These are phyloP conservation scores for Agrypnia vestita DNA, from an alignment of 1,140 invertebrate species.

Conservation along the genomic window DNA sequence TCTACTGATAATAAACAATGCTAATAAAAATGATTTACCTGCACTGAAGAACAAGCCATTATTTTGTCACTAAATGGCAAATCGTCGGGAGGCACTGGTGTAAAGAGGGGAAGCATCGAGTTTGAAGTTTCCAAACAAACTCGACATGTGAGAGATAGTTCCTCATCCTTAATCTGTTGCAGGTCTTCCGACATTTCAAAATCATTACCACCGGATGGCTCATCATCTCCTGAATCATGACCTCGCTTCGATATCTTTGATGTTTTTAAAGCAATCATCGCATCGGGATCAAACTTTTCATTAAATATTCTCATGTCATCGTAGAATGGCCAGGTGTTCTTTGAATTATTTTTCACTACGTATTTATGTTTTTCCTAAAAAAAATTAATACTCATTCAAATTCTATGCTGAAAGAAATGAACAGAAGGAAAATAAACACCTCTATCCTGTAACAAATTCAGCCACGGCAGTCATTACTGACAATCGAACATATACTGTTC, in stretches of 20 bases:
- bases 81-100: not conserved
- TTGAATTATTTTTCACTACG: constrained; percentile 30
- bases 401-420: too few species aligned
- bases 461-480: too few species aligned
- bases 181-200: constrained; percentile 10
- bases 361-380: constrained; percentile 55
- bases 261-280: constrained; percentile 32
- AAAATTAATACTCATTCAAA: too few species aligned
- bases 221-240: constrained; percentile 7
- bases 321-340: constrained; percentile 66
- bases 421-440: too few species aligned
- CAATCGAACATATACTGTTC: too few species aligned
- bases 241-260: constrained; percentile 50
- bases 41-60: constrained; percentile 50
- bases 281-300: constrained; percentile 47
- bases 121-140: constrained; percentile 64
- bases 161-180: constrained; percentile 61
- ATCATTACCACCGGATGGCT: not conserved
- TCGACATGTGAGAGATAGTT: constrained; percentile 62
- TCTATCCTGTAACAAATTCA: too few species aligned
- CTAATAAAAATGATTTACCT: constrained; percentile 23
- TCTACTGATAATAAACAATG: not conserved
- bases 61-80: constrained; percentile 43
- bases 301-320: constrained; percentile 65
- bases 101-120: constrained; percentile 64